Evolutionary conservation across 2,888 invertebrate genomes (phyloP).

Genomic region (Anodontia alba): DNA sequence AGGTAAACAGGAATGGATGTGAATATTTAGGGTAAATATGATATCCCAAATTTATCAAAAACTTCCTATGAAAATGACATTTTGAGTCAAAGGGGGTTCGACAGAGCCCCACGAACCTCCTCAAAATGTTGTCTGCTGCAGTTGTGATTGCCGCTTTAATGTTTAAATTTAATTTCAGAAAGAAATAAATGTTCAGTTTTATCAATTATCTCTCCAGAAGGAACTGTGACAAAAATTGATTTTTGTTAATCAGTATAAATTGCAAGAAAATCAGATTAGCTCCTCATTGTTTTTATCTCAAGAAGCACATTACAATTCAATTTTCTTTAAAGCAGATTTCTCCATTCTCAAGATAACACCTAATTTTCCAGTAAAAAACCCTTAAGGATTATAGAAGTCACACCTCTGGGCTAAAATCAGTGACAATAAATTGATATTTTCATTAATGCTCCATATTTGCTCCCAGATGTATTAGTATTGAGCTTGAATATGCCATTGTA

Average conservation of each 20-base stretch:
- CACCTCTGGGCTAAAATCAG: conserved; percentile 1
- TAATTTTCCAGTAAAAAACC: conserved; percentile 3
- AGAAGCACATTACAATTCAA: conserved; percentile 2
- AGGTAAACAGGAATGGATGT: no score
- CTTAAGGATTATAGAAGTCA: neutral
- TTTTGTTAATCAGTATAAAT: conserved; percentile 3
- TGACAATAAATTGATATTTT: conserved; percentile 11
- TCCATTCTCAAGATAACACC: conserved; percentile 6
- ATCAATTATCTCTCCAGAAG: neutral
- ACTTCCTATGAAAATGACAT: no score
- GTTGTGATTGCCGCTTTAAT: no score
- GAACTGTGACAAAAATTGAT: conserved; percentile 10
- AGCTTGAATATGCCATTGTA: neutral
- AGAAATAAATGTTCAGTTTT: neutral
- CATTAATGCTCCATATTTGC: neutral
- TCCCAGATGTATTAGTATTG: neutral
- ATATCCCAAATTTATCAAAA: no score
- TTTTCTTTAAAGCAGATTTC: conserved; percentile 14
- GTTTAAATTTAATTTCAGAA: neutral
- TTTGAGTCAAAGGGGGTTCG: no score
- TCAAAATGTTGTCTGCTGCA: no score
- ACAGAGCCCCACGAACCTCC: no score
- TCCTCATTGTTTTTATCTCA: conserved; percentile 1
- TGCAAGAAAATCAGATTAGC: conserved; percentile 7
- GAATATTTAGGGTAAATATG: no score